phyloP scores from a whole-genome alignment of 2,113 vertebrate species.

The Narcine bancroftii region DNA sequence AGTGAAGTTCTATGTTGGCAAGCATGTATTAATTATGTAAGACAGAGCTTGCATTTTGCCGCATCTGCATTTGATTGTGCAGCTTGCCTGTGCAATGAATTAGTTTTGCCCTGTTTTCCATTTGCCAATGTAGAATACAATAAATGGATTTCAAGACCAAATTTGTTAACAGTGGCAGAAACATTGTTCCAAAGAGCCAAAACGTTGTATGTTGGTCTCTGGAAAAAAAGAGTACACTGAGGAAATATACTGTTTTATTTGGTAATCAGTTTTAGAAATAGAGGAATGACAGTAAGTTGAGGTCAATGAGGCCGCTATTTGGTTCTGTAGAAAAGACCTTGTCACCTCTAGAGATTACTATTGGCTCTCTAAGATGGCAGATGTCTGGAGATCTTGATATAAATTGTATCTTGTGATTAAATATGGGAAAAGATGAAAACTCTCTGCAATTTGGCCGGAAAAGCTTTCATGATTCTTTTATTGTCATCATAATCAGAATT shows the following conservation, averaged over 20 bases:
- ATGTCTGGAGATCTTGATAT: neutral
- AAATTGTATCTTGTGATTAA: neutral
- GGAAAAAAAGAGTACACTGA: neutral
- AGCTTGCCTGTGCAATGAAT: too few relatives aligned
- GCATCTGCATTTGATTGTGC: too few relatives aligned
- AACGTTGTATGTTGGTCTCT: neutral
- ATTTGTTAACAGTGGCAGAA: neutral
- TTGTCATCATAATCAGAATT: too few relatives aligned
- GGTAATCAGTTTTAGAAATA: neutral
- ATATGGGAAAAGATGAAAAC: neutral
- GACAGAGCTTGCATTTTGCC: too few relatives aligned
- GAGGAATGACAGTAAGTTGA: neutral
- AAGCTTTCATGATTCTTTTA: too few relatives aligned
- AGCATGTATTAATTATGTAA: too few relatives aligned
- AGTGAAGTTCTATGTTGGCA: too few relatives aligned
- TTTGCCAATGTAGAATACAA: neutral
- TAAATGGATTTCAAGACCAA: neutral
- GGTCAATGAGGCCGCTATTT: conserved; percentile 9
- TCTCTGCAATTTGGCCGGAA: neutral
- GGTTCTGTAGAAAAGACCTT: neutral
- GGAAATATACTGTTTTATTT: neutral
- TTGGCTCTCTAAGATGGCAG: neutral
- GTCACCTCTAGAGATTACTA: neutral
- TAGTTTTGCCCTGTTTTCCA: too few relatives aligned
- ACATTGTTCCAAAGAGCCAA: neutral